Base-by-base conservation (phyloP, 2,797 vertebrate species). In the Strix occidentalis region DNA sequence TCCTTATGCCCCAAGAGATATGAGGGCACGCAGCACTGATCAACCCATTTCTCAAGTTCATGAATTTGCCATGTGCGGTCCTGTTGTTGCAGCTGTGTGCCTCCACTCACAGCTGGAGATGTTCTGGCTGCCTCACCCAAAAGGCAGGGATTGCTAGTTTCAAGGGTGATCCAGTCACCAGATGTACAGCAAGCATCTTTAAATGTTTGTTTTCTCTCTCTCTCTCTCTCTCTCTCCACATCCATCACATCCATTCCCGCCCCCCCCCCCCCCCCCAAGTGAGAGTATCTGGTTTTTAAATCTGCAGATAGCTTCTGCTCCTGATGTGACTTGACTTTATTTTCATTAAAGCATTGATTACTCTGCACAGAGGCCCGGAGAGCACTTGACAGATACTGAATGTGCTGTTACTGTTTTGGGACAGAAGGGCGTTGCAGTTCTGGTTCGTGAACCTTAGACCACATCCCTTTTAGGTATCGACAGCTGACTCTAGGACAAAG, bases 221-320 rank as follows among this genome's bases (percentile, higher is more conserved):
- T 45, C 19, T 16, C 41, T 43, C 41, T 43, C 16, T 46, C 37
- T 56, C 20, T 61, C 33, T 43, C 43, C 16, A 43, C 43, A 43
- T 43, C 43, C 43, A 43, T 43, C 39, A 41, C 39, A 41, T 41
- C 39, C 39, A 41, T 41, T 41, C 16, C 37, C 37, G 37, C 43
- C 43, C 15, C 15, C 43, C 4, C 43, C 43, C 43, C 43, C 7
- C 7, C 43, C 43, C 43, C 43, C 43, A 17, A 17, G 43, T 43
- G 43, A 43, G 43, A 43, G 68, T 94, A 39, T 87, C 75, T 92
- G 43, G 13, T 82, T 96, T 95, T 57, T 94, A 91, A 74, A 90
- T 84, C 61, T 93, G 29, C 77, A 78, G 61, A n/a, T 85, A 75
- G 65, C 48, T 93, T 81, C 68, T 85, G 57, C 80, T 91, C 74